Base-by-base conservation (phyloP, 2,888 invertebrate genomes). In the Andrena praecox region DNA sequence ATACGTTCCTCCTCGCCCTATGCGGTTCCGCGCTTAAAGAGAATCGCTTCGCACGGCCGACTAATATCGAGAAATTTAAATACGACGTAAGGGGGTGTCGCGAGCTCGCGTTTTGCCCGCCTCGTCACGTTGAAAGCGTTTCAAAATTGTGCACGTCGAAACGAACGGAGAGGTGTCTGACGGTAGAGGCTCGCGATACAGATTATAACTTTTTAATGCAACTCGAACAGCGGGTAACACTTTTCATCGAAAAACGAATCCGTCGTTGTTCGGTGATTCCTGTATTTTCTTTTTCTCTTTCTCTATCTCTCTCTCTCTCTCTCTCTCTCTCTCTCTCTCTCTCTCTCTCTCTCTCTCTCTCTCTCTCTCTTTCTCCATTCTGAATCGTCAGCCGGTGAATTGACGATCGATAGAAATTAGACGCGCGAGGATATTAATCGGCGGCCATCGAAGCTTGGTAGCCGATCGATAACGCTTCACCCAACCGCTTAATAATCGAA, bases 401-500 rank as follows among this genome's bases (percentile, higher is more conserved):
- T 63, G 77, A 60, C 67, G 76, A 68, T 81, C 60, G 33, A 76
- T 67, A 42, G 42, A 77, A 70, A 80, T 78, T 33, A 75, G 68
- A 74, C 64, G 56, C 64, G 35, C 48, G 31, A 50, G 35, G 73
- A 83, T 66, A 83, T 80, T 80, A 76, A 80, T 80, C 82, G 67
- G 67, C 52, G 82, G 70, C 81, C 70, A 42, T 77, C 77, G 79
- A 83, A 84, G 64, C 74, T 42, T 84, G 70, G 73, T 82, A 82
- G 74, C 73, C 75, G 52, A 82, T 72, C 72, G 80, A 72, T 64
- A 71, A 71, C 73, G 74, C 67, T 70, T 70, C 64, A 42, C 48
- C 74, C 79, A 64, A 62, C 48, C 66, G 66, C 54, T 84, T 83
- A 88, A 84, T 93, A 85, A 84, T 93, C 91, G 88, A 93, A 91